Base-by-base conservation (phyloP, 2,797 vertebrate genomes). In the Tenualosa thibaudeaui region DNA sequence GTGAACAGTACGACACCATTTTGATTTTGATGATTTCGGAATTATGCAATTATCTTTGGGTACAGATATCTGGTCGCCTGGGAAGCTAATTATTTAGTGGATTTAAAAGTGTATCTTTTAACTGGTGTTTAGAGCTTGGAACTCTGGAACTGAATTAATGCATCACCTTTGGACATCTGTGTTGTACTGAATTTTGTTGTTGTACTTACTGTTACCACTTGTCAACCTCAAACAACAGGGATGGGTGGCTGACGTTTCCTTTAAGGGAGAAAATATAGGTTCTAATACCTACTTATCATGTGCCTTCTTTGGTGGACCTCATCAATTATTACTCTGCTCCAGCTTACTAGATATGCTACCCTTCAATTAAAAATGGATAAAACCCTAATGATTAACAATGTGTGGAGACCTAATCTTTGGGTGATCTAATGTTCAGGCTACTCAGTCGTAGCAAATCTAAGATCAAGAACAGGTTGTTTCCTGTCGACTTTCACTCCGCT, bases 291-390 rank as follows among this genome's bases (percentile, higher is more conserved):
- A 46, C 46, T 82, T 24, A n/a, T 5, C 87, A 65, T 87, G 91
- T 90, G 90, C 92, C 93, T 91, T 93, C 92, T 93, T 86, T 62
- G 90, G 50, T 85, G 85, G 78, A 90, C 85, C 86, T 94, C 93
- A 95, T 96, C 89, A 94, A 95, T 95, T 94, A 95, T 95, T 95
- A 85, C 92, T 93, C 84, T 86, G 75, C 89, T 89, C 88, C 84
- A 90, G 90, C 89, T 86, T 88, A 31, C 31, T 86, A 83, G 88
- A 94, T 92, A 89, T 89, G 86, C 31, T 31, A 86, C 87, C 88
- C 86, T 86, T 49, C 86, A 87, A 93, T 95, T 91, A 95, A 93
- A 88, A 91, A 94, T 96, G 94, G 90, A 96, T 94, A 91, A 93
- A 82, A 83, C 87, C 88, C 87, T 90, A 92, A 94, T 93, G 92